Conservation (phyloP, 2,888 invertebrate species). For the Xylocampa areola region DNA sequence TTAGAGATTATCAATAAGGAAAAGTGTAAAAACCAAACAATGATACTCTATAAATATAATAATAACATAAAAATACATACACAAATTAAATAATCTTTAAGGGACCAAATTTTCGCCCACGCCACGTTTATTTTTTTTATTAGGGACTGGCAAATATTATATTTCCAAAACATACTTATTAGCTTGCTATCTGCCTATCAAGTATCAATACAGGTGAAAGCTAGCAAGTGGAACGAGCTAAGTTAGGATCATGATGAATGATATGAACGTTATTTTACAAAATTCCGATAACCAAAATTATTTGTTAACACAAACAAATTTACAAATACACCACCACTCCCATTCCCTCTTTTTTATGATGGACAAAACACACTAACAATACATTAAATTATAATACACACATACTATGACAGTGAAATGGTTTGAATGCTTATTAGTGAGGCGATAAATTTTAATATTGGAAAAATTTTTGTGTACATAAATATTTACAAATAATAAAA, state of each 20-base stretch:
- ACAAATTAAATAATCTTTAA: neutral
- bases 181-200: slow-evolving; percentile 11
- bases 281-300: slow-evolving; percentile 21
- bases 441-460: slow-evolving; percentile 20
- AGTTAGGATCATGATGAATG: slow-evolving; percentile 15
- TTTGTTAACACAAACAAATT: neutral
- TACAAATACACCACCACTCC: neutral
- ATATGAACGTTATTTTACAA: slow-evolving; percentile 7
- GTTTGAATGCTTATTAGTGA: slow-evolving; percentile 15
- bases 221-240: slow-evolving; percentile 38
- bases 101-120: slow-evolving; percentile 48
- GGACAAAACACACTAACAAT: neutral
- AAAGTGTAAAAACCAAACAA: neutral
- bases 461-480: slow-evolving; percentile 5
- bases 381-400: slow-evolving; percentile 1
- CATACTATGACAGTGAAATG: slow-evolving; percentile 20
- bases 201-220: slow-evolving; percentile 18
- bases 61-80: slow-evolving; percentile 1
- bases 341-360: neutral
- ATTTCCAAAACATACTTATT: slow-evolving; percentile 24
- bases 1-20: too few relatives aligned
- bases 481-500: slow-evolving; percentile 23
- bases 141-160: slow-evolving; percentile 12
- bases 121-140: slow-evolving; percentile 32
- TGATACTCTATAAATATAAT: neutral